These are phyloP conservation scores for Cladopsammia gracilis DNA, from an alignment of 64 coral and sea anemone species.

Conservation along the genomic window DNA sequence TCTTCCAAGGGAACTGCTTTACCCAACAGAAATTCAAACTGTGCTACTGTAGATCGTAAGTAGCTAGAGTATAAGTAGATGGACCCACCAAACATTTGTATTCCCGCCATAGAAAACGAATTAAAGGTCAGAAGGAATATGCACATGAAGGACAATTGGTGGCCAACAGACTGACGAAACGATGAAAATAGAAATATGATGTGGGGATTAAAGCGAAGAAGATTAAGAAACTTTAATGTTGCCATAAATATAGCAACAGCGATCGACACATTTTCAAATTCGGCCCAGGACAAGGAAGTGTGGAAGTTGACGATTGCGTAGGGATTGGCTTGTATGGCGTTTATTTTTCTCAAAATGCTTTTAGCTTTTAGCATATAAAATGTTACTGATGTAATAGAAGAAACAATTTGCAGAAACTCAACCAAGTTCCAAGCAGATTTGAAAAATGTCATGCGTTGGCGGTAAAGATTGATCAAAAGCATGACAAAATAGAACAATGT, in stretches of 20 bases:
- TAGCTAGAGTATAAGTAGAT: background rate
- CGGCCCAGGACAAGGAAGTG: background rate
- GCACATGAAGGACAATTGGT: background rate
- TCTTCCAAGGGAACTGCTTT: background rate
- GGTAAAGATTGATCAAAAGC: background rate
- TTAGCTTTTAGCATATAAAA: constrained; percentile 12
- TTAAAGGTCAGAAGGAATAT: background rate
- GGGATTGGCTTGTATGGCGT: background rate
- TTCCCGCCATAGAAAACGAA: background rate
- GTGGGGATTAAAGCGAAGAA: background rate
- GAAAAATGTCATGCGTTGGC: background rate
- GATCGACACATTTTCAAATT: background rate
- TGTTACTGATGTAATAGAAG: background rate
- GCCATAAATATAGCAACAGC: constrained; percentile 7
- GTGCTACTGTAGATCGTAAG: background rate
- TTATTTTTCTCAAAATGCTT: background rate
- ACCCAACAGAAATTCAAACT: background rate
- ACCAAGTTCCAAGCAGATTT: constrained; percentile 5
- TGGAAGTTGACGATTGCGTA: constrained; percentile 1
- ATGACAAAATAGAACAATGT: background rate
- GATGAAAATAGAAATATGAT: constrained; percentile 11
- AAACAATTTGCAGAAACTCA: constrained; percentile 1
- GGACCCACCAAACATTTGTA: background rate
- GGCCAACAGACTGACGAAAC: background rate
- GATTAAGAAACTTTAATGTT: constrained; percentile 6